Evolutionary conservation across 2,113 vertebrate genomes (phyloP), one percentile per base, ranked within the genome.

Genomic region (Carettochelys insculpta): DNA sequence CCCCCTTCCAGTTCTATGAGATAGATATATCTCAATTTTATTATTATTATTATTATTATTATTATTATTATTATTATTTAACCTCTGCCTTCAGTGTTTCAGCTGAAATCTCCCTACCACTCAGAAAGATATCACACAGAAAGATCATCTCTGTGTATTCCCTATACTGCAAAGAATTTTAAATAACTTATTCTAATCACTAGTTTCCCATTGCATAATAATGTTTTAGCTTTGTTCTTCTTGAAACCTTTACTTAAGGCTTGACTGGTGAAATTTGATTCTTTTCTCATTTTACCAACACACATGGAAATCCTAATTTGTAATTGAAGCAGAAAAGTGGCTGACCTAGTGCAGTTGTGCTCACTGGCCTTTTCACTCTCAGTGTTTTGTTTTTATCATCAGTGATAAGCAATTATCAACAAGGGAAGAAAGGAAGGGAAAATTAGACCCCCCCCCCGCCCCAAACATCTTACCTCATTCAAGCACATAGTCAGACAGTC

Each of bases 321-420:
- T 61, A 89, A 94, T 81, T 83, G 61, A 31, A 25, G 43, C 25
- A 52, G n/a, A 86, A 51, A 65, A 92, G 77, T 80, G 1, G 53
- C 79, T 82, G 89, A 77, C 22, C 9, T 77, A n/a, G 27, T 22
- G 24, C 29, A 47, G 41, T 77, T 48, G 43, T 50, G 41, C 82
- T 43, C 77, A 47, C 27, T 85, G 38, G 71, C 54, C 84, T 96
- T 94, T 85, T 88, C n/a, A 45, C 84, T 88, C n/a, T 84, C 82
- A 47, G 58, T 86, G n/a, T n/a, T n/a, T n/a, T n/a, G n/a, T 65
- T 82, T 94, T 89, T 65, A 75, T 50, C 11, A 92, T 50, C 61
- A 91, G 54, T 34, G 50, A 77, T 38, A 24, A 88, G 82, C 82
- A 88, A 75, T 82, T 91, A 73, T 56, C 61, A n/a, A 1, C 27